Base-by-base conservation (phyloP, 2,888 invertebrate species). In the Allolobophora icterica region DNA sequence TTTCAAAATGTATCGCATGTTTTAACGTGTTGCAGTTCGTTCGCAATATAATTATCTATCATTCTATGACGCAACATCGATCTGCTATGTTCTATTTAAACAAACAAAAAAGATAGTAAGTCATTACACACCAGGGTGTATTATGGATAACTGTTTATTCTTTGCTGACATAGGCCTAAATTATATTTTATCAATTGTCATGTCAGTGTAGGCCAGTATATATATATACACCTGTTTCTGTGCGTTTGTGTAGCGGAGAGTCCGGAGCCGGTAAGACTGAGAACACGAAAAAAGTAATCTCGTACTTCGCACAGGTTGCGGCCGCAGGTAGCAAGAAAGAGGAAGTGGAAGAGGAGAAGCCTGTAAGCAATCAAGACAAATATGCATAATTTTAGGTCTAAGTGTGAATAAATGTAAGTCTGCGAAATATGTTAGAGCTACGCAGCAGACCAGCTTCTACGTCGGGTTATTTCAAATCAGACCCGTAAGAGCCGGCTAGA, bases 201-300 rank as follows among this genome's bases (percentile, higher is more conserved):
- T 45, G 45, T 45, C 13, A 19, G 45, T 45, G 45, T 45, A 45
- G 45, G 45, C n/a, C n/a, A n/a, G n/a, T 13, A 13, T 45, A 52
- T 52, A 52, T 52, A 52, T 52, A 52, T 4, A 24, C 24, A 24
- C 52, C 24, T 24, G 52, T n/a, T 71, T 71, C 11, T 1, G 8
- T 71, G 71, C 71, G n/a, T 42, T 42, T 89, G 13, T 42, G 42
- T 96, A 97, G 97, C 96, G 98, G 98, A 95, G 98, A 98, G 96
- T 98, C 98, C 97, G 99, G 99, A 97, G 99, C 99, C 96, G 99
- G 93, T 45, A 99, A 99, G 97, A 99, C 99, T 97, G 99, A 99
- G 96, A 99, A 99, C 97, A 99, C 99, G 97, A 99, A 99, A 97
- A 99, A 99, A 96, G 99, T 99, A 97, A 99, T 99, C 97, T 98